phyloP scores from a whole-genome alignment of 2,113 vertebrate genomes.

The Melanostigma gelatinosum region DNA sequence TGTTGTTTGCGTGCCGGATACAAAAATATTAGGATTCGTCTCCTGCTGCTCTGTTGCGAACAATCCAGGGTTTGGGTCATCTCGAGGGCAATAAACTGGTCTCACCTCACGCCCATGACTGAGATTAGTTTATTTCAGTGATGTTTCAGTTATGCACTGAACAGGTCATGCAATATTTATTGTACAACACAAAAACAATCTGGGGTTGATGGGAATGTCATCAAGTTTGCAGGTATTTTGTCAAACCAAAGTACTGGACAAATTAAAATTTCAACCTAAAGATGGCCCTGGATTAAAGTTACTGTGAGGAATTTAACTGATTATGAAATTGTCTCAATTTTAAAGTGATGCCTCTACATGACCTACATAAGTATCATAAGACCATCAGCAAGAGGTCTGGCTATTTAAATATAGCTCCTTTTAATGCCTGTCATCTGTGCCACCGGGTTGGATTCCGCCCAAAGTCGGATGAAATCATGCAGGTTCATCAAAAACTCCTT shows the following conservation, averaged over 20 bases:
- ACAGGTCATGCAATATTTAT: not conserved
- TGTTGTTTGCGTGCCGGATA: not conserved
- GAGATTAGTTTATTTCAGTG: not conserved
- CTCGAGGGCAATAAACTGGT: conserved; percentile 1
- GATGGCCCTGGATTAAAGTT: not conserved
- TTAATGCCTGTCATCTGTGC: too few relatives aligned
- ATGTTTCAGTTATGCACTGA: not conserved
- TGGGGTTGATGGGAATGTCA: not conserved
- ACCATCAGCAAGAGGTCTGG: too few relatives aligned
- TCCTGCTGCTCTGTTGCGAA: conserved; percentile 11
- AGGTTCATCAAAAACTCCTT: too few relatives aligned
- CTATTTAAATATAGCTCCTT: too few relatives aligned
- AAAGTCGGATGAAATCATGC: too few relatives aligned
- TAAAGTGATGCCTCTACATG: too few relatives aligned
- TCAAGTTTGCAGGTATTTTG: not conserved
- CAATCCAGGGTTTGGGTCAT: not conserved
- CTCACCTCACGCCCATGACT: not conserved
- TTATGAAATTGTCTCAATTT: too few relatives aligned
- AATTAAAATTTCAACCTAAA: not conserved
- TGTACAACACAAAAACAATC: not conserved
- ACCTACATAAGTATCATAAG: too few relatives aligned
- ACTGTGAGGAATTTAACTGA: too few relatives aligned
- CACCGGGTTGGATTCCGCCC: too few relatives aligned
- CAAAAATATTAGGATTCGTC: conserved; percentile 20
- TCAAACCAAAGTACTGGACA: not conserved